Conservation (phyloP, 2,888 invertebrate species). For the Thereva nobilitata region DNA sequence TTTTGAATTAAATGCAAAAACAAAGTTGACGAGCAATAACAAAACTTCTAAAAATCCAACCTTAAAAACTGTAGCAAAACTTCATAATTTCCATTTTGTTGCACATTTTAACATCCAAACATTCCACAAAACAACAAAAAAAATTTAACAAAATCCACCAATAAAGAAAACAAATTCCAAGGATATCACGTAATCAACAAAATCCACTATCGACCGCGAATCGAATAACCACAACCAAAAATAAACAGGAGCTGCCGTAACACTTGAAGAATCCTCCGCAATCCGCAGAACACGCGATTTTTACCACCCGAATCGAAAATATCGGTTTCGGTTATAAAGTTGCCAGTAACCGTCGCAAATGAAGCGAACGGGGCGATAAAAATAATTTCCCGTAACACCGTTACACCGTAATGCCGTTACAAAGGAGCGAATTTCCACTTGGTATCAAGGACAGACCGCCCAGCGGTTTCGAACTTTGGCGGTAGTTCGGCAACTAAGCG, state of each 20-base stretch:
- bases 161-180: slow-evolving; percentile 1
- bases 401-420: neutral
- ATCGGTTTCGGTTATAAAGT: neutral
- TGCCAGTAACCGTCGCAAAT: slow-evolving; percentile 9
- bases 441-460: slow-evolving; percentile 17
- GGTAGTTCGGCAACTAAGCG: slow-evolving; percentile 29
- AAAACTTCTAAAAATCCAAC: too few relatives aligned
- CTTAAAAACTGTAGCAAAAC: too few relatives aligned
- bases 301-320: slow-evolving; percentile 2
- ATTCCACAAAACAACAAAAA: too few relatives aligned
- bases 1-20: too few relatives aligned
- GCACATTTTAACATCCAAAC: too few relatives aligned
- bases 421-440: neutral
- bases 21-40: too few relatives aligned
- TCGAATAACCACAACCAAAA: slow-evolving; percentile 24
- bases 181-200: slow-evolving; percentile 5
- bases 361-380: neutral
- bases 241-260: slow-evolving; percentile 27
- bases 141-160: too few relatives aligned
- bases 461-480: slow-evolving; percentile 34
- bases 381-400: neutral
- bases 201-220: slow-evolving; percentile 9
- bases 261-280: slow-evolving; percentile 22
- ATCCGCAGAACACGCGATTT: slow-evolving; percentile 31
- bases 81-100: too few relatives aligned